Percentiles rank a stretch among this genome's conserved stretches.
phyloP scores from a whole-genome alignment of 2,797 vertebrate genomes.

The Notamacropus eugenii region DNA sequence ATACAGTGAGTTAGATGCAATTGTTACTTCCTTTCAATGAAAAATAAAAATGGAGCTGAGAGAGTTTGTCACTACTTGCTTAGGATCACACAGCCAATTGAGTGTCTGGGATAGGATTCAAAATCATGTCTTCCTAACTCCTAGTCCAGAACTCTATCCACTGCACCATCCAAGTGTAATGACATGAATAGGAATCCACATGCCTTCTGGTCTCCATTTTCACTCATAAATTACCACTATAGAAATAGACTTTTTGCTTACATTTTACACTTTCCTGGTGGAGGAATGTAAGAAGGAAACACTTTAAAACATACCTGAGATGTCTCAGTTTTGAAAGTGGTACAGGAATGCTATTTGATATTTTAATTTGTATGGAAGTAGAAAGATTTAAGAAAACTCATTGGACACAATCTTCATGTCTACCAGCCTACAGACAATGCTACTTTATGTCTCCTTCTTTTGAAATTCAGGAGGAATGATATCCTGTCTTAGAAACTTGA shows the following conservation, averaged over 20 bases:
- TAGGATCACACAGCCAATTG: not conserved
- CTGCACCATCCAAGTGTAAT: not conserved
- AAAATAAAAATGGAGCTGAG: not conserved
- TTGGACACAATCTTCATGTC: not conserved
- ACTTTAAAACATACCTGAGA: not conserved
- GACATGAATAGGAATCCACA: not conserved
- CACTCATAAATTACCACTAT: not conserved
- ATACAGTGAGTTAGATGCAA: not conserved
- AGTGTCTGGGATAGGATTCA: not conserved
- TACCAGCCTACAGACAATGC: slow-evolving; percentile 32
- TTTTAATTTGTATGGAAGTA: not conserved
- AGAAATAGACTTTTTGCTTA: not conserved
- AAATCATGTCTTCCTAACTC: not conserved
- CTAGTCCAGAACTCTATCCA: not conserved
- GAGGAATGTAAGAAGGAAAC: not conserved
- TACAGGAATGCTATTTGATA: not conserved
- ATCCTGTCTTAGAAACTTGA: slow-evolving; percentile 67
- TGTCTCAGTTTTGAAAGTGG: not conserved
- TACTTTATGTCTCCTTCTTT: slow-evolving; percentile 37
- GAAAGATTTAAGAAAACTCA: not conserved
- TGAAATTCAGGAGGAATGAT: slow-evolving; percentile 50
- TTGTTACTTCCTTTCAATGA: not conserved
- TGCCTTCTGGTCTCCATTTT: not conserved
- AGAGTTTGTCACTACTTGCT: not conserved
- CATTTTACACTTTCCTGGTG: not conserved